Conservation (phyloP, 2,888 invertebrate genomes). For the Limnephilus rhombicus region DNA sequence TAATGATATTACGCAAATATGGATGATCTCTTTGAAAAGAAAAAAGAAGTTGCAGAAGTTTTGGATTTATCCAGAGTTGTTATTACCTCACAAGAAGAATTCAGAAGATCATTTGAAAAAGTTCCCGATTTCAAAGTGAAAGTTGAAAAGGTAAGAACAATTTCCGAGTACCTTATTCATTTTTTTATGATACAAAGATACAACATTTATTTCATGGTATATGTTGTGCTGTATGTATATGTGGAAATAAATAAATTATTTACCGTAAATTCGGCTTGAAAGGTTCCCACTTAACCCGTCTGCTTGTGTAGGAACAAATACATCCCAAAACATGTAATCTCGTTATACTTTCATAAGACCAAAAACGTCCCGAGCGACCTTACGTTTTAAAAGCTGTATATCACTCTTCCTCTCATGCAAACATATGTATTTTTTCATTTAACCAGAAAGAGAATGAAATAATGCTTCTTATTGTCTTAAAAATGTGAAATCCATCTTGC, state of each 20-base stretch:
- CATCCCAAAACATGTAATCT: no score
- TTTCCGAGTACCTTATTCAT: background rate
- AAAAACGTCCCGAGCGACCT: no score
- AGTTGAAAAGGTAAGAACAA: slow-evolving; percentile 84
- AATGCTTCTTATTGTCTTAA: no score
- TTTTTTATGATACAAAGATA: background rate
- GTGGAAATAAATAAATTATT: background rate
- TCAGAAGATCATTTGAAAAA: slow-evolving; percentile 88
- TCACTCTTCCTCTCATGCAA: no score
- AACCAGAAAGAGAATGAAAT: no score
- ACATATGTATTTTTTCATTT: no score
- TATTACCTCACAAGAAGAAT: slow-evolving; percentile 89
- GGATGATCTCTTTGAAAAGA: slow-evolving; percentile 91
- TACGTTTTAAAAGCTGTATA: no score
- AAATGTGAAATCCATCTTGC: no score
- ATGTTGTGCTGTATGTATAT: no score
- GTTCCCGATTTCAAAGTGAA: slow-evolving; percentile 94
- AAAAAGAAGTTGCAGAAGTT: slow-evolving; percentile 90
- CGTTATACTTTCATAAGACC: no score
- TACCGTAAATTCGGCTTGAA: background rate
- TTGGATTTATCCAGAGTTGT: slow-evolving; percentile 90
- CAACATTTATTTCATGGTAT: background rate
- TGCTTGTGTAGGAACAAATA: no score
- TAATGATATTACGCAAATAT: slow-evolving; percentile 74
- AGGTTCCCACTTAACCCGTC: no score